Percentiles rank a stretch among this genome's conserved stretches.
These are phyloP conservation scores for Epinotia bilunana DNA, from an alignment of 2,888 invertebrate genomes.

Conservation along the genomic window DNA sequence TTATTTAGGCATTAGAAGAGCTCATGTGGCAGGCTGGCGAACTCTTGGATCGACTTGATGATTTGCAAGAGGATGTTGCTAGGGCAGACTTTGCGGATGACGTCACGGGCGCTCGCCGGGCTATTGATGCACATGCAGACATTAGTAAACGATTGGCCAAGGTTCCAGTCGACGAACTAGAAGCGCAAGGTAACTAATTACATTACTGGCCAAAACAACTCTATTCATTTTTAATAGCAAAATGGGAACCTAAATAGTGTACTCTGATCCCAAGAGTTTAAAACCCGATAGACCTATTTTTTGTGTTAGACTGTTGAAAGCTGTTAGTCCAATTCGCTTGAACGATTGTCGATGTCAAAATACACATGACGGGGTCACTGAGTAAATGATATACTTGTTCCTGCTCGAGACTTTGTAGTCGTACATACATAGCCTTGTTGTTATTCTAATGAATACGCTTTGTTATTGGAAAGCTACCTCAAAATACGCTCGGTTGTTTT, in stretches of 20 bases:
- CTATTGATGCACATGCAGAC: constrained; percentile 96
- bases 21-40: constrained; percentile 98
- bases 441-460: too few species aligned
- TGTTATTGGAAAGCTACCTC: background rate
- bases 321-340: too few species aligned
- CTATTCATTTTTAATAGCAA: background rate
- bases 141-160: constrained; percentile 97
- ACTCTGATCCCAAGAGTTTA: background rate
- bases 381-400: too few species aligned
- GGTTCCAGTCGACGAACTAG: constrained; percentile 96
- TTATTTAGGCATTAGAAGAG: constrained; percentile 91
- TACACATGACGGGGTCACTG: too few species aligned
- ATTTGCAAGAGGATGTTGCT: constrained; percentile 95
- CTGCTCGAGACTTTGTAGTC: too few species aligned
- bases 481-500: background rate
- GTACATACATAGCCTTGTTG: too few species aligned
- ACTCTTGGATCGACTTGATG: constrained; percentile 95
- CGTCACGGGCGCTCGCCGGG: constrained; percentile 95
- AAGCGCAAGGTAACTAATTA: constrained; percentile 89
- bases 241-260: background rate
- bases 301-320: too few species aligned
- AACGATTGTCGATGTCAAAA: too few species aligned
- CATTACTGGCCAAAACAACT: background rate
- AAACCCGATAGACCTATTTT: background rate
- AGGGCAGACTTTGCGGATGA: constrained; percentile 98